These are phyloP conservation scores for Myotis yumanensis DNA, from an alignment of 2,113 vertebrate species.

Conservation along the genomic window DNA sequence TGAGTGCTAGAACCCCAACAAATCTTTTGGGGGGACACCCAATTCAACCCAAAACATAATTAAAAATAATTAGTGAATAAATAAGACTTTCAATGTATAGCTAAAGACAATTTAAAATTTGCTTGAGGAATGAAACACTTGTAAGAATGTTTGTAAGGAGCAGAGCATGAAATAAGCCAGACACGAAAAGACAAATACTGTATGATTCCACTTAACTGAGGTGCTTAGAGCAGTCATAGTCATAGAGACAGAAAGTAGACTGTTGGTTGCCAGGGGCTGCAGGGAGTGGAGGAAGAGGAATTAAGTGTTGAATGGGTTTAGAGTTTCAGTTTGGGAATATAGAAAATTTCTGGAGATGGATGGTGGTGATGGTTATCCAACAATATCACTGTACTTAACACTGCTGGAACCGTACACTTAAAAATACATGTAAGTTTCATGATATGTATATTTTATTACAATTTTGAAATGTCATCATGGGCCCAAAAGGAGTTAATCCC, in stretches of 20 bases:
- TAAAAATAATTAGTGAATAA: constrained; percentile 68
- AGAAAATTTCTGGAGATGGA: background rate
- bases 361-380: background rate
- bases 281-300: background rate
- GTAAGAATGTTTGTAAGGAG: constrained; percentile 50
- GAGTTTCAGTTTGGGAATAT: background rate
- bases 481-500: background rate
- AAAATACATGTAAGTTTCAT: background rate
- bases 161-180: background rate
- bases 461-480: background rate
- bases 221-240: background rate
- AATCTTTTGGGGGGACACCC: background rate
- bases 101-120: background rate
- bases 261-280: background rate
- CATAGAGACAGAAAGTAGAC: background rate
- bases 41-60: background rate
- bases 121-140: background rate
- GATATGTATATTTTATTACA: background rate
- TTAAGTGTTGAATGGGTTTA: background rate
- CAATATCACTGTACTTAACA: background rate
- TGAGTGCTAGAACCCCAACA: background rate
- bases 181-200: background rate
- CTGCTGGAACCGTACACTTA: background rate
- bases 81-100: constrained; percentile 40
- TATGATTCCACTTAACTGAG: background rate